A percentile compares a stretch with the other conserved stretches of the same genome.
Evolutionary conservation across 2,888 invertebrate genomes (phyloP).

Genomic region (Gasteruption jaculator): DNA sequence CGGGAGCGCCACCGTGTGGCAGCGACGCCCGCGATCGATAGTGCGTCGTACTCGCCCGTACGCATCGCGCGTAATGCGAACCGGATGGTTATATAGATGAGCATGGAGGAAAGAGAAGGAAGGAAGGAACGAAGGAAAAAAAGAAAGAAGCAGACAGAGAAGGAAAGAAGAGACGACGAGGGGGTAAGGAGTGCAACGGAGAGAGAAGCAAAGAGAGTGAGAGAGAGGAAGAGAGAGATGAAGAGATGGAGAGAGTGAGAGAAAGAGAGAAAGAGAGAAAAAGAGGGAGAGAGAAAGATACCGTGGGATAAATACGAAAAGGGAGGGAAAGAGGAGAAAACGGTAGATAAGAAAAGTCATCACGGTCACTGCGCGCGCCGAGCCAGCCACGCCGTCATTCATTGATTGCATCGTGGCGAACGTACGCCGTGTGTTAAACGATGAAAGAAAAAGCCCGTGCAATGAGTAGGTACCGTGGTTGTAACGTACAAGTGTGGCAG

Average conservation of each 20-base stretch:
- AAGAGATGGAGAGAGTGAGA: constrained; percentile 7
- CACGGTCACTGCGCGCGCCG: constrained; percentile 39
- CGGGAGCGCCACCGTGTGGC: constrained; percentile 48
- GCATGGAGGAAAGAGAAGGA: constrained; percentile 12
- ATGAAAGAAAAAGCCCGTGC: constrained; percentile 14
- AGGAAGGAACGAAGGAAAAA: constrained; percentile 13
- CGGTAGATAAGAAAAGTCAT: constrained; percentile 37
- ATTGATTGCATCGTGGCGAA: constrained; percentile 41
- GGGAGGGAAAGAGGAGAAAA: constrained; percentile 17
- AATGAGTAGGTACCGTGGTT: constrained; percentile 1
- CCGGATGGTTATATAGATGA: constrained; percentile 13
- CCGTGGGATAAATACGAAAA: constrained; percentile 6
- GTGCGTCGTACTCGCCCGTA: constrained; percentile 29
- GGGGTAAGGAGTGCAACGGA: not conserved
- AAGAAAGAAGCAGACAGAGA: constrained; percentile 11
- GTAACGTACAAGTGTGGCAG: constrained; percentile 11
- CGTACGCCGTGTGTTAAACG: constrained; percentile 26
- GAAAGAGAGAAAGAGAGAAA: constrained; percentile 5
- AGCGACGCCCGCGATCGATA: constrained; percentile 46
- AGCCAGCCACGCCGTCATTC: constrained; percentile 34
- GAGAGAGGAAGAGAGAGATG: too few relatives aligned
- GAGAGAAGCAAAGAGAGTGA: not conserved
- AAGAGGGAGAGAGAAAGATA: constrained; percentile 9
- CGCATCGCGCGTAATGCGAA: constrained; percentile 29
- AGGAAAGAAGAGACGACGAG: constrained; percentile 17